Evolutionary conservation across 2,797 vertebrate genomes (phyloP).

Genomic region (Vipera latastei): DNA sequence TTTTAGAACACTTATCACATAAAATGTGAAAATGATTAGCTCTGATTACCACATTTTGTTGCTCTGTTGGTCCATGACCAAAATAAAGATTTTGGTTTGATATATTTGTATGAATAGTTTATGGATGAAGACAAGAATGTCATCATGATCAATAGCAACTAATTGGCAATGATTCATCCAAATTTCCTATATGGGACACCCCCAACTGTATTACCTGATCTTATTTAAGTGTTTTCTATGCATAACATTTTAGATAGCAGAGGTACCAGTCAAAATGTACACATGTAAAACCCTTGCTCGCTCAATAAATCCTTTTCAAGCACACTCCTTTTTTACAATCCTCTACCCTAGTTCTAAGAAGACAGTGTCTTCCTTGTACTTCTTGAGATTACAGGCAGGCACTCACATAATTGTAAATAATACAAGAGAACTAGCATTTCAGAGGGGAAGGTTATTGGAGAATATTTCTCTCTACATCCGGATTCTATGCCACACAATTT

Average conservation of each 20-base stretch:
- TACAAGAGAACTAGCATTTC: neutral
- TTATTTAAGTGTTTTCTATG: neutral
- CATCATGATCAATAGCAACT: neutral
- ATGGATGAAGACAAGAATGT: neutral
- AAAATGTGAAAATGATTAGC: neutral
- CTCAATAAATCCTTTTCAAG: neutral
- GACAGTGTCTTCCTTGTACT: neutral
- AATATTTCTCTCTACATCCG: neutral
- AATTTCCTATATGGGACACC: neutral
- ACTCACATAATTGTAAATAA: neutral
- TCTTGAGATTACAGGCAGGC: neutral
- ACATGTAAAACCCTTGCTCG: neutral
- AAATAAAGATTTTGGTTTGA: neutral
- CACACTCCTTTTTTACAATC: neutral
- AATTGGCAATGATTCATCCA: neutral
- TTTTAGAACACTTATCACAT: neutral
- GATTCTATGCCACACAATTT: neutral
- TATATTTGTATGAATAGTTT: neutral
- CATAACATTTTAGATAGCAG: neutral
- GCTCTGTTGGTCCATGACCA: neutral
- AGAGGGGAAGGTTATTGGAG: neutral
- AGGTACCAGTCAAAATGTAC: neutral
- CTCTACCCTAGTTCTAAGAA: neutral
- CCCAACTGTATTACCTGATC: neutral
- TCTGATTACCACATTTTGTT: neutral